Base-by-base conservation (phyloP, 2,888 invertebrate species). In the Uropetala carovei region DNA sequence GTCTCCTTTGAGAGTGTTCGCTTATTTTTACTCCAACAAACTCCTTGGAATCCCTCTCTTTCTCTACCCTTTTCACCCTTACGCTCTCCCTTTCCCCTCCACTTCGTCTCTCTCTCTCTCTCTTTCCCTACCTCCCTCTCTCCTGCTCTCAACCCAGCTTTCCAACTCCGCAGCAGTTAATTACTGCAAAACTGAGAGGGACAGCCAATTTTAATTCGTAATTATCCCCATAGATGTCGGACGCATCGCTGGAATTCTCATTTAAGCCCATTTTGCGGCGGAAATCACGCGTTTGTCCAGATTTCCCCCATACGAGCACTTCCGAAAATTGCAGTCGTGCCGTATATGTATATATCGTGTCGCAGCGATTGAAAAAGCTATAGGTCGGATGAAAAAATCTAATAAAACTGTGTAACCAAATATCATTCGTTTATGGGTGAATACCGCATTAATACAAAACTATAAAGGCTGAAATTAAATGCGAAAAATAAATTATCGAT, bases 371-470 rank as follows among this genome's bases (percentile, higher is more conserved):
- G n/a, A 75, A 75, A 75, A n/a, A 75, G 75, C 75, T 75, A 27
- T 75, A n/a, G 75, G 75, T 75, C 75, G 75, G 27, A 22, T 75
- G 75, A 75, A 75, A 75, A n/a, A 75, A 75, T n/a, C n/a, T n/a
- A n/a, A n/a, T n/a, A n/a, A n/a, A n/a, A n/a, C n/a, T n/a, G n/a
- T n/a, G n/a, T n/a, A n/a, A n/a, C n/a, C n/a, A n/a, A n/a, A n/a
- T n/a, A n/a, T n/a, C n/a, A n/a, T n/a, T n/a, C n/a, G n/a, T n/a
- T n/a, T n/a, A n/a, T n/a, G n/a, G n/a, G n/a, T n/a, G n/a, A n/a
- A n/a, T n/a, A n/a, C n/a, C n/a, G n/a, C n/a, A n/a, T n/a, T n/a
- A n/a, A n/a, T n/a, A n/a, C n/a, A n/a, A n/a, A n/a, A n/a, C n/a
- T n/a, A n/a, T n/a, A n/a, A n/a, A n/a, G n/a, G n/a, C n/a, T n/a